Conservation (phyloP, 2,113 vertebrate species). For the Origma solitaria region DNA sequence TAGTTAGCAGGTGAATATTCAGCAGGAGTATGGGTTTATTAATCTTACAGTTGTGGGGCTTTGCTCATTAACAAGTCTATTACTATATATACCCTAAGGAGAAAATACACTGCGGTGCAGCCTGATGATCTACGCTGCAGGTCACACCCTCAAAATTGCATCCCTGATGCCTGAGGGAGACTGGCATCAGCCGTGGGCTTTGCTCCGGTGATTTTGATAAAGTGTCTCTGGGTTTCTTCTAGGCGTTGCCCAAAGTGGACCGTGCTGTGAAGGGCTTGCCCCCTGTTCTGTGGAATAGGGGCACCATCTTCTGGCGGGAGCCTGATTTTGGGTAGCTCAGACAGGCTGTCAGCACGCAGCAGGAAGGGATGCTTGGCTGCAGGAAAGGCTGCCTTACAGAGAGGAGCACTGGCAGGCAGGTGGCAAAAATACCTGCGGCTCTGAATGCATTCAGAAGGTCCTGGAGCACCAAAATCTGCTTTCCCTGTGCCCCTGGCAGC, state of each 20-base stretch:
- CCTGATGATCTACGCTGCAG: not conserved
- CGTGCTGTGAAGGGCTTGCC: not conserved
- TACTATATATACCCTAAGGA: not conserved
- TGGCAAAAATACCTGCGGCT: not conserved
- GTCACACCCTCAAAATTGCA: not conserved
- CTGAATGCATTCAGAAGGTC: not conserved
- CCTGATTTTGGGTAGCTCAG: not conserved
- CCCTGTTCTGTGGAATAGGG: not conserved
- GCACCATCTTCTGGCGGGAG: conserved; percentile 29
- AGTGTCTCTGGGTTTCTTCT: rapidly evolving
- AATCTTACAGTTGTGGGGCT: not conserved
- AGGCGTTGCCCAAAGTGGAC: rapidly evolving
- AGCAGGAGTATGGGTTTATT: not conserved
- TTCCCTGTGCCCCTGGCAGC: not conserved
- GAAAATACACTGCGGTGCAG: not conserved
- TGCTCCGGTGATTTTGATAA: not conserved
- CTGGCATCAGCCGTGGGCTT: not conserved
- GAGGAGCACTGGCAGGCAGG: rapidly evolving
- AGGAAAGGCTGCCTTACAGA: not conserved
- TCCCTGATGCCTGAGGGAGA: not conserved
- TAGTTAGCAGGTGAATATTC: not conserved
- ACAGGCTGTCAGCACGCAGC: rapidly evolving
- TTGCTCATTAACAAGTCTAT: not conserved
- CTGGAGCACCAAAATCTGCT: not conserved
- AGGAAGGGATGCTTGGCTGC: not conserved